Conservation (phyloP, 53 echinoderm and acorn worm genomes). For the Mesocentrotus franciscanus region DNA sequence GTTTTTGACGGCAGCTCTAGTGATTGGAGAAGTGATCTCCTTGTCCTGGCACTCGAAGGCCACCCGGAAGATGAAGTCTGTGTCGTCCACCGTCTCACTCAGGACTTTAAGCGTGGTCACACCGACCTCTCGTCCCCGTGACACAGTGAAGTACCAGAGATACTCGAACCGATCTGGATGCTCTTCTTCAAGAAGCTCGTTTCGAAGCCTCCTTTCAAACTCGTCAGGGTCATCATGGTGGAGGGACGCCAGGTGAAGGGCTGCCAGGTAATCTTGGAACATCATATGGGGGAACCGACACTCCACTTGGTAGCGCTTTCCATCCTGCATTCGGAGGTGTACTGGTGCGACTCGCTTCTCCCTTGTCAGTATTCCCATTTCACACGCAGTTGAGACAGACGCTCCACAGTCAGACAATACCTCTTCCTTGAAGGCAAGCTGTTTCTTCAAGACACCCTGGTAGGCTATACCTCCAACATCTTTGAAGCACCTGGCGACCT, state of each 20-base stretch:
- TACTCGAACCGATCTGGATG: constrained; percentile 31
- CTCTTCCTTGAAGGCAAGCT: constrained; percentile 23
- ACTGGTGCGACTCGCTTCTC: constrained; percentile 33
- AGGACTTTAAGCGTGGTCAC: neutral
- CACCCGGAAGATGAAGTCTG: constrained; percentile 31
- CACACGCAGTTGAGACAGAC: neutral
- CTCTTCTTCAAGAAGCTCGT: neutral
- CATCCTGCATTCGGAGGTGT: neutral
- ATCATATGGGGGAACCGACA: constrained; percentile 22
- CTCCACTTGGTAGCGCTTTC: constrained; percentile 14
- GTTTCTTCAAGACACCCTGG: neutral
- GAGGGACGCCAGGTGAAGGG: neutral
- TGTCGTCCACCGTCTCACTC: neutral
- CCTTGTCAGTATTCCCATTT: constrained; percentile 16
- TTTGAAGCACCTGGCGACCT: neutral
- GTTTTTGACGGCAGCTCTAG: neutral
- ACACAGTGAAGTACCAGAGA: constrained; percentile 13
- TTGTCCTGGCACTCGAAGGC: constrained; percentile 43
- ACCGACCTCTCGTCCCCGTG: neutral
- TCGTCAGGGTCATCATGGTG: neutral
- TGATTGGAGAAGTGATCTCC: constrained; percentile 38
- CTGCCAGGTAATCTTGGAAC: constrained; percentile 21
- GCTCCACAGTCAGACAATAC: neutral
- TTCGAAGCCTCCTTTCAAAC: neutral
- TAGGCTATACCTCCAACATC: constrained; percentile 18